Evolutionary conservation across 1,140 invertebrate species (phyloP).

Genomic region (Drosophila erecta): DNA sequence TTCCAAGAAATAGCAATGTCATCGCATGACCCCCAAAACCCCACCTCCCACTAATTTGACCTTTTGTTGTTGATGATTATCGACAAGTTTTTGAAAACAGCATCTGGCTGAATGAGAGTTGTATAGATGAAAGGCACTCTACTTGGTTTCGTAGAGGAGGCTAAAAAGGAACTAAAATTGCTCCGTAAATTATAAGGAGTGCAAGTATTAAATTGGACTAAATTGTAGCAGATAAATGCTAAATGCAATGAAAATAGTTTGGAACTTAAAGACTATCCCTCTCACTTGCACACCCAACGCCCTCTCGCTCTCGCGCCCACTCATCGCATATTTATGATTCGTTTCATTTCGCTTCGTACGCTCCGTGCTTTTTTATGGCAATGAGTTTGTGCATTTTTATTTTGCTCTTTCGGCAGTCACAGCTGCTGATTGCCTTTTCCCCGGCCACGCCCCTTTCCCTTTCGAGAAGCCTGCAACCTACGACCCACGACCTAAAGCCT

Average conservation of each 20-base stretch:
- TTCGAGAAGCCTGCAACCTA: background rate
- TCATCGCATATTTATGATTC: conserved; percentile 60
- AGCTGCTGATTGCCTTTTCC: conserved; percentile 33
- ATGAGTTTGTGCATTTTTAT: conserved; percentile 37
- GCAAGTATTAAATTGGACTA: background rate
- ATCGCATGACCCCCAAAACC: conserved; percentile 2
- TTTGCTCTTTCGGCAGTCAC: conserved; percentile 28
- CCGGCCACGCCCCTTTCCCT: background rate
- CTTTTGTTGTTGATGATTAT: conserved; percentile 51
- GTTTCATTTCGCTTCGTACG: conserved; percentile 42
- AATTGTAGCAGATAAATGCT: conserved; percentile 1
- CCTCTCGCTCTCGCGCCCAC: background rate
- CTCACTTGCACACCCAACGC: background rate
- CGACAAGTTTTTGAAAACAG: conserved; percentile 21
- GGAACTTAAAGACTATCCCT: conserved; percentile 6
- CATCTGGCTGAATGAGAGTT: conserved; percentile 4
- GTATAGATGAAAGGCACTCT: conserved; percentile 11
- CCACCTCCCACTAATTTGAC: conserved; percentile 2
- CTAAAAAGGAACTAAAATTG: no score
- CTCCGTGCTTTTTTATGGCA: conserved; percentile 46
- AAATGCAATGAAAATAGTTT: conserved; percentile 21
- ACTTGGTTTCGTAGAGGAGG: background rate
- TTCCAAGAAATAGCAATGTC: conserved; percentile 44
- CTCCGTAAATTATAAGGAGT: no score
- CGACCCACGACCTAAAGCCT: background rate